phyloP scores from a whole-genome alignment of 2,888 invertebrate genomes.

The Eristalis intricaria region DNA sequence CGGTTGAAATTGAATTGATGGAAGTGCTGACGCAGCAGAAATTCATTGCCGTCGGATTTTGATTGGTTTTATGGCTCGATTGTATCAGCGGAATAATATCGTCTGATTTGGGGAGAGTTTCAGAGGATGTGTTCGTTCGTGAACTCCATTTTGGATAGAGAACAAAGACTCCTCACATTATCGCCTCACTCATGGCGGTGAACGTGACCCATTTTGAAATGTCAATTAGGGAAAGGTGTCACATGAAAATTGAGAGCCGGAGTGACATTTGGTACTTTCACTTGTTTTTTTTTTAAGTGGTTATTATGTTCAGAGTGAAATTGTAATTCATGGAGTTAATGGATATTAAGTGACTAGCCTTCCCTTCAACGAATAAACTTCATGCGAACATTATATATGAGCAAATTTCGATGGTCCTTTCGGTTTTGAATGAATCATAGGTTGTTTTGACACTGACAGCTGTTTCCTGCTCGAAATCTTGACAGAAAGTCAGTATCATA shows the following conservation, averaged over 20 bases:
- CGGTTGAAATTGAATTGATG: conserved; percentile 43
- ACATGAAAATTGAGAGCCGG: not conserved
- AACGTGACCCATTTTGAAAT: not conserved
- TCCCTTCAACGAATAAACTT: too few relatives aligned
- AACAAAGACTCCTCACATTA: not conserved
- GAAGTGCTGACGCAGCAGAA: conserved; percentile 11
- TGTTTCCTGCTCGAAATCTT: too few relatives aligned
- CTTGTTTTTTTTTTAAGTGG: too few relatives aligned
- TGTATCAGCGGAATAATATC: conserved; percentile 33
- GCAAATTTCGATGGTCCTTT: too few relatives aligned
- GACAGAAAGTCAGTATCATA: too few relatives aligned
- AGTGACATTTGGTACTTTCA: not conserved
- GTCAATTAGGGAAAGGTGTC: not conserved
- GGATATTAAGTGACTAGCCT: too few relatives aligned
- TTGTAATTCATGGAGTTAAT: too few relatives aligned
- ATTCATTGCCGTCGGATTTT: conserved; percentile 4
- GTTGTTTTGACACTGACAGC: too few relatives aligned
- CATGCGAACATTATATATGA: too few relatives aligned
- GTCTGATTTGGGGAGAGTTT: not conserved
- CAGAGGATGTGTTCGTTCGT: not conserved
- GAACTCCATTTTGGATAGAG: not conserved
- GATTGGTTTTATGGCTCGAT: conserved; percentile 38
- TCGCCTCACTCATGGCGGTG: not conserved
- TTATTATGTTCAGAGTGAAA: too few relatives aligned
- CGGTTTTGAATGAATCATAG: too few relatives aligned